Base-by-base conservation (phyloP, 1,140 invertebrate genomes). In the Drosophila suzukii region DNA sequence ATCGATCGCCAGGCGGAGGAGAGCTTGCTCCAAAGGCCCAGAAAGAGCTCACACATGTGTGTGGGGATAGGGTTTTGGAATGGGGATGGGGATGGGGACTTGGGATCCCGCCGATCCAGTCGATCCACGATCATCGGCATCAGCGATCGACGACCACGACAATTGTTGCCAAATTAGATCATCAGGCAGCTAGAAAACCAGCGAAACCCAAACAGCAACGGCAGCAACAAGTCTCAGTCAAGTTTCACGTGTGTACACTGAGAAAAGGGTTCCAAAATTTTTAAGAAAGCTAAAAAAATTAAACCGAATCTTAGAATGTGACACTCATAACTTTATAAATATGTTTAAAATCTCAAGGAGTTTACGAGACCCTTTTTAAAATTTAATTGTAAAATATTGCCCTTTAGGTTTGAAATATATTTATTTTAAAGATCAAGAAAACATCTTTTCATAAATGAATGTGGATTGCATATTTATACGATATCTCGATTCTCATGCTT, bases 81-180 rank as follows among this genome's bases (percentile, higher is more conserved):
- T 82, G 79, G 41, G 49, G 34, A 44, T 66, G 67, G 55, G 5
- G 60, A 66, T 78, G 80, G 46, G 41, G 55, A 53, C 6, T 68
- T 61, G 59, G 56, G 38, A 47, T 57, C n/a, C 49, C 49, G 57
- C 36, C 54, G 43, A 73, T 30, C 46, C 43, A 49, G 17, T n/a
- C 46, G 36, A 66, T 54, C 39, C 39, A 15, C 65, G 61, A 68
- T 68, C 59, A 59, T 34, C 55, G 63, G 63, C 57, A 70, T 65
- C 50, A 70, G 55, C 68, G 63, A 72, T 67, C 75, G 66, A 76
- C 78, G 76, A 89, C 78, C 75, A 90, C 88, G 81, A 91, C 86
- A 90, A 89, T 89, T 91, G 85, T 85, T 91, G 91, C 86, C 86
- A 91, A 91, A 91, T 91, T 91, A 91, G 90, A 91, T 91, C 90